Conservation (phyloP, 2,113 vertebrate species). For the Peromyscus leucopus region DNA sequence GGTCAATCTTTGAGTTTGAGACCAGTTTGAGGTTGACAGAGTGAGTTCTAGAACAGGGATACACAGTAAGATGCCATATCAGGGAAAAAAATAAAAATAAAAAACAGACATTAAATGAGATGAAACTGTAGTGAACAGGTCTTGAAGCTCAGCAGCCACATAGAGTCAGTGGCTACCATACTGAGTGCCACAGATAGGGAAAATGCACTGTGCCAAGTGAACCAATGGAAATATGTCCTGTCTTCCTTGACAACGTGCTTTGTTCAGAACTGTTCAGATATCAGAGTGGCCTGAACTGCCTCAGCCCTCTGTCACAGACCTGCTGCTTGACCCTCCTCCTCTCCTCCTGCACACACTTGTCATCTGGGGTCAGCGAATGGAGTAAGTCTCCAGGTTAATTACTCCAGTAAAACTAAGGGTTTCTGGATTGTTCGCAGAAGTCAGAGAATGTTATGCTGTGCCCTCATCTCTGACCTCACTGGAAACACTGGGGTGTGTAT, state of each 20-base stretch:
- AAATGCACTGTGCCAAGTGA: background rate
- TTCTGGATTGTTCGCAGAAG: background rate
- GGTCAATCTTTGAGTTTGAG: background rate
- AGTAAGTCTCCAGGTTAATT: background rate
- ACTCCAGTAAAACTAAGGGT: too few relatives aligned
- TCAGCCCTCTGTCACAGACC: background rate
- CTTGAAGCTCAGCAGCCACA: background rate
- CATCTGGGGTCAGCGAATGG: background rate
- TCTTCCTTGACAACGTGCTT: background rate
- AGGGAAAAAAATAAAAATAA: background rate
- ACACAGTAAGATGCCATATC: background rate
- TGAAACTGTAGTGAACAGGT: background rate
- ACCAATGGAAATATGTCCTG: background rate
- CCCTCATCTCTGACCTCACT: background rate
- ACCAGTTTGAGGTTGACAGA: background rate
- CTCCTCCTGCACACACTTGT: background rate
- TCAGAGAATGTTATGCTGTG: background rate
- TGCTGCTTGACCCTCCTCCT: background rate
- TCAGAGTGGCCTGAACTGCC: background rate
- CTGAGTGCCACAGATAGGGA: fast-evolving
- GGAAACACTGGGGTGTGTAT: background rate
- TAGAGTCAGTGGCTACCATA: background rate
- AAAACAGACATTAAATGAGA: background rate
- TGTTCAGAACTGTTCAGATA: background rate
- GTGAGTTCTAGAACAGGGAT: background rate